phyloP scores from a whole-genome alignment of 1,140 invertebrate species.

The Camponotus vicinus region DNA sequence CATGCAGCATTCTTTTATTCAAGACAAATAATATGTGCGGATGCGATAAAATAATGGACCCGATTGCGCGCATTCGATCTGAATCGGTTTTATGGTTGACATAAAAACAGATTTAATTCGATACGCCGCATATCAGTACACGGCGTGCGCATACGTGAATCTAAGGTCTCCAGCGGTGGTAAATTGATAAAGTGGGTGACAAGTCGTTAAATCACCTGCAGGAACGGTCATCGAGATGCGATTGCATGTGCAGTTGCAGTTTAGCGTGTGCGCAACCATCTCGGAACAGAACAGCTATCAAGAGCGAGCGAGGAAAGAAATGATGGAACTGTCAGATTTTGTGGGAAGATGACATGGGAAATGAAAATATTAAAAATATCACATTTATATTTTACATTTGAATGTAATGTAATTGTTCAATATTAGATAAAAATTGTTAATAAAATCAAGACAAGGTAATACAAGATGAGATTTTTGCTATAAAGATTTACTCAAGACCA shows the following conservation, averaged over 20 bases:
- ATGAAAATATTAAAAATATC: constrained; percentile 9
- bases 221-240: constrained; percentile 76
- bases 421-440: too few relatives aligned
- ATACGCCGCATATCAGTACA: constrained; percentile 14
- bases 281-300: background rate
- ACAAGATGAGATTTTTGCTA: too few relatives aligned
- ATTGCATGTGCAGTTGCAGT: constrained; percentile 74
- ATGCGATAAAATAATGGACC: background rate
- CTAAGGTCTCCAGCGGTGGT: constrained; percentile 71
- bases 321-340: constrained; percentile 17
- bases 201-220: constrained; percentile 83
- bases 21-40: background rate
- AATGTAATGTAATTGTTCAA: background rate
- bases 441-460: too few relatives aligned
- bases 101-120: constrained; percentile 62
- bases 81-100: constrained; percentile 55
- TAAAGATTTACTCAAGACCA: too few relatives aligned
- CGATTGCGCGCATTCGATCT: background rate
- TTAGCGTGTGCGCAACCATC: constrained; percentile 69
- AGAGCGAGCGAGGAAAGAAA: background rate
- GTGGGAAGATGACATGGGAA: background rate
- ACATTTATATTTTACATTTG: background rate
- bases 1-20: background rate
- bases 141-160: constrained; percentile 44
- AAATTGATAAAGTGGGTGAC: constrained; percentile 85